Evolutionary conservation across 1,140 invertebrate genomes (phyloP), one percentile per base, ranked within the genome.

Genomic region (Plodia interpunctella): DNA sequence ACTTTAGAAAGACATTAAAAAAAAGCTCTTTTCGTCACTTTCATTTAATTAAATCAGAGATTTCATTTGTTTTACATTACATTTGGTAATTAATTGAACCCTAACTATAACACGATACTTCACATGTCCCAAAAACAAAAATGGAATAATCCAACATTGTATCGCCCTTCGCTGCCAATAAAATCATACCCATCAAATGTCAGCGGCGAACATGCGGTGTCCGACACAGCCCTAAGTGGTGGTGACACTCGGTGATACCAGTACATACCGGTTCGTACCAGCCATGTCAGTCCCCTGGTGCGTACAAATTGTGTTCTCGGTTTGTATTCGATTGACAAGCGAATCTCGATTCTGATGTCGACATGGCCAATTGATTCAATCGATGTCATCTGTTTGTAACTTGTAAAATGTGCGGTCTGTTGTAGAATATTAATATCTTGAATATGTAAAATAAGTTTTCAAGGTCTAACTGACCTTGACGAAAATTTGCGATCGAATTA

Each of bases 281-380:
- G 38, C 17, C 54, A 63, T 62, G 49, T 64, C 63, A 49, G 63
- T 72, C 71, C 70, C 71, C 60, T 65, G 68, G 72, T 59, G 69
- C 72, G 66, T 66, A 63, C 61, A 74, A 76, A 80, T 77, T 74
- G 70, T 74, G 66, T 78, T 68, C 68, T 70, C 63, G 60, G 62
- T 68, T 68, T 51, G 18, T 57, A 55, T 68, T 62, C 69, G 63
- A 75, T 77, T 70, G 74, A 76, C 70, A 74, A 70, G 61, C 70
- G 65, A 71, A 70, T 51, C 51, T 11, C 13, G 19, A 53, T 53
- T 53, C n/a, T n/a, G n/a, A n/a, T n/a, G 51, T 53, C 51, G 21
- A 21, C 49, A 21, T 53, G 19, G 10, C 19, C 51, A 53, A 53
- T 53, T 20, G 51, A 25, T 25, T 53, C 25, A 53, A 53, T 53